Evolutionary conservation across 30 jellyfish, hydroid and myxozoan genomes (phyloP), one percentile per base, ranked within the genome.

Genomic region (Aurelia sp.): DNA sequence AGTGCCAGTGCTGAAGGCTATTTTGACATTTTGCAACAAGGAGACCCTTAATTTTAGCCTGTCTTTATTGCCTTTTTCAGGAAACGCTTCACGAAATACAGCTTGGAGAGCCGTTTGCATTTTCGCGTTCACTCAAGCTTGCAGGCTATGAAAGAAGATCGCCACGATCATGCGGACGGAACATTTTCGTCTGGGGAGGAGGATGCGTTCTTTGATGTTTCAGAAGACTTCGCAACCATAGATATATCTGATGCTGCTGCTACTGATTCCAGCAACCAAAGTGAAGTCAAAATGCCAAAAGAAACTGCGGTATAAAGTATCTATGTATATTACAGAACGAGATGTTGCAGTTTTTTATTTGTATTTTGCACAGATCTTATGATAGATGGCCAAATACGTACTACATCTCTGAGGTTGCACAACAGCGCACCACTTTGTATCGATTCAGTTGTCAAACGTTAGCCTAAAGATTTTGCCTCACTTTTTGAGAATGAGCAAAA

Each of bases 61-160:
- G n/a, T 5, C 48, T 50, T 59, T 60, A 21, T 76, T 15, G 1
- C 48, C 37, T 0, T 67, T 86, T 55, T 22, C 59, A 93, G 98
- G 82, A 87, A 93, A 62, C 81, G 75, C 20, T 93, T 74, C 74
- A 31, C 94, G 27, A 88, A 88, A 40, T 88, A 93, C 80, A 87
- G 96, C 63, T 73, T 93, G 63, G 97, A 87, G 62, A 93, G 97
- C 53, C 90, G 98, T 11, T 84, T 93, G 6, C 98, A 93, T 73
- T 93, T 93, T 52, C 93, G 97, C 6, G 85, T 93, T 21, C 98
- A 93, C 66, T 88, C 97, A 41, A 94, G 80, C 66, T 67, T 93
- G 51, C 90, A 88, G 66, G 86, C 91, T 20, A 74, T 93, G 73
- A 72, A 81, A 69, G 94, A 82, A 53, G 81, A 69, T 16, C 64